Conservation (phyloP, 2,888 invertebrate genomes). For the Ophion ventricosus region DNA sequence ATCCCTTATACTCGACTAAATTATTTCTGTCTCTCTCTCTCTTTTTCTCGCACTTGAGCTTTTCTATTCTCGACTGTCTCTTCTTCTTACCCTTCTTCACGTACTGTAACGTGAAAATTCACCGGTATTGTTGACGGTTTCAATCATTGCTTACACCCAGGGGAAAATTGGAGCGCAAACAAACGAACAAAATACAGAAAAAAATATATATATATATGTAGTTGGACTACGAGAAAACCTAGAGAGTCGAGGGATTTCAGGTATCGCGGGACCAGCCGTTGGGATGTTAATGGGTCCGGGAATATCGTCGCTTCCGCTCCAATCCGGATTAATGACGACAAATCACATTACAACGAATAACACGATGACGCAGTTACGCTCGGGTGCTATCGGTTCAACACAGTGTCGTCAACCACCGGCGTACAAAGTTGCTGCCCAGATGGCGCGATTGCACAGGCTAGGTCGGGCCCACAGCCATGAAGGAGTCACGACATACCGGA, state of each 20-base stretch:
- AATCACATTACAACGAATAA: constrained; percentile 71
- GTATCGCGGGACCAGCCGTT: constrained; percentile 77
- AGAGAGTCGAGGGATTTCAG: constrained; percentile 82
- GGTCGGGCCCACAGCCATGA: constrained; percentile 94
- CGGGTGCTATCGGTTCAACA: constrained; percentile 70
- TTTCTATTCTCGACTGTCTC: constrained; percentile 11
- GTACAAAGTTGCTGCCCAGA: constrained; percentile 93
- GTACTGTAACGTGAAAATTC: constrained; percentile 23
- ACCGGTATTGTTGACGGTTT: constrained; percentile 43
- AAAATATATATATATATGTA: constrained; percentile 31
- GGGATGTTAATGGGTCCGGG: constrained; percentile 76
- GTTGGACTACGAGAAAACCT: constrained; percentile 65
- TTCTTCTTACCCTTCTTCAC: constrained; percentile 12
- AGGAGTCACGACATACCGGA: constrained; percentile 89
- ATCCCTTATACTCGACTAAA: neutral
- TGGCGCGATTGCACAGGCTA: constrained; percentile 92
- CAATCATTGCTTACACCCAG: constrained; percentile 49
- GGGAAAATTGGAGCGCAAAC: constrained; percentile 47
- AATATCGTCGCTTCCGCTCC: constrained; percentile 77
- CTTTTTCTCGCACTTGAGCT: constrained; percentile 32
- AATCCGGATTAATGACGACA: constrained; percentile 71
- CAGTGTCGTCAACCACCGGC: constrained; percentile 89
- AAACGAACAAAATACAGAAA: constrained; percentile 19
- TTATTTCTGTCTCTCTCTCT: neutral
- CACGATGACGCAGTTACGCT: constrained; percentile 72